Conservation (phyloP, 2,113 vertebrate species). For the Pomatostomus ruficeps region DNA sequence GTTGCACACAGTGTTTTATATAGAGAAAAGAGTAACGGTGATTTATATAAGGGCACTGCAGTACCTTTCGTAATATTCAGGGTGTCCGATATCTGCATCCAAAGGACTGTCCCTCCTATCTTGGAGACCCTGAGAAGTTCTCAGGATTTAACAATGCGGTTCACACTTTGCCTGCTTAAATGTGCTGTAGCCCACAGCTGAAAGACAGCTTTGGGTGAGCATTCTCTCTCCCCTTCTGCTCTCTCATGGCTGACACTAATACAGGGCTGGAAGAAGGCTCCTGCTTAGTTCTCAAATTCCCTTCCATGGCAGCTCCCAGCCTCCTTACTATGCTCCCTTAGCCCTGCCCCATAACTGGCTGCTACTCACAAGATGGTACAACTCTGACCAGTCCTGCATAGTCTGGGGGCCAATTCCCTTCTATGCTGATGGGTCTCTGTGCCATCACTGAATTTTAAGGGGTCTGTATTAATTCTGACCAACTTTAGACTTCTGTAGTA, state of each 20-base stretch:
- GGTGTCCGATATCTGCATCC: background rate
- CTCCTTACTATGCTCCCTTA: background rate
- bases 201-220: background rate
- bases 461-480: background rate
- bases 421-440: background rate
- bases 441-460: background rate
- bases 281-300: background rate
- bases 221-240: background rate
- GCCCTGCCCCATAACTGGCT: background rate
- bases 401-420: background rate
- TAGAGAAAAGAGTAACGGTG: background rate
- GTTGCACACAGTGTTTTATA: background rate
- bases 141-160: background rate
- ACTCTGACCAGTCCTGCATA: background rate
- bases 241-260: background rate
- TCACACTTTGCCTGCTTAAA: background rate
- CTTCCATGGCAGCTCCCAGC: background rate
- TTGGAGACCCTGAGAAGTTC: background rate
- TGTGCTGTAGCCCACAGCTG: background rate
- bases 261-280: background rate
- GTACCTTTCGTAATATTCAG: background rate
- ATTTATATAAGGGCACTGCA: background rate
- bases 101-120: background rate
- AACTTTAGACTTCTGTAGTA: background rate
- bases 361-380: background rate